Evolutionary conservation across 1,140 invertebrate species (phyloP).

Genomic region (Drosophila miranda): DNA sequence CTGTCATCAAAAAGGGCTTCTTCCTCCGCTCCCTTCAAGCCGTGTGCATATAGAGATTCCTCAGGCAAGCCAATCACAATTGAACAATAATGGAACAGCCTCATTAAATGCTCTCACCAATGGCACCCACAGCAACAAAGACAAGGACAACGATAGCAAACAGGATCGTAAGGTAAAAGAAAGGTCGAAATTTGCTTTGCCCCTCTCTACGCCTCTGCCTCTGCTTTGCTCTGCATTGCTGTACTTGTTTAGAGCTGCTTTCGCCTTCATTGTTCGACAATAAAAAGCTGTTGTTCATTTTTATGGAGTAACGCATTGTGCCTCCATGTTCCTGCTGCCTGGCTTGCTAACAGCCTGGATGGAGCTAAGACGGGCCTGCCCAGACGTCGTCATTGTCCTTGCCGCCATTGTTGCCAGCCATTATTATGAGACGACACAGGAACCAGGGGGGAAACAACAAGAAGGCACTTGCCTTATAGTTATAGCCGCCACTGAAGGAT

Average conservation of each 20-base stretch:
- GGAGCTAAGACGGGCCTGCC: constrained; percentile 10
- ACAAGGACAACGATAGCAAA: constrained; percentile 36
- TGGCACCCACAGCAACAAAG: constrained; percentile 44
- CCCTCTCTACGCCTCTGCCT: constrained; percentile 47
- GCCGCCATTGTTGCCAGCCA: constrained; percentile 36
- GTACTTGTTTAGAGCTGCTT: constrained; percentile 53
- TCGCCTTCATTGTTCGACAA: constrained; percentile 77
- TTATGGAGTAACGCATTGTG: constrained; percentile 76
- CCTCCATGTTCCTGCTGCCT: constrained; percentile 5
- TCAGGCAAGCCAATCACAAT: constrained; percentile 61
- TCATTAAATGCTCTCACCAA: constrained; percentile 75
- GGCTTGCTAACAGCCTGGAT: constrained; percentile 8
- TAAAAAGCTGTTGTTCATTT: constrained; percentile 80
- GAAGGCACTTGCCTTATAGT: constrained; percentile 37
- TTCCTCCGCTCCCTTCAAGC: neutral
- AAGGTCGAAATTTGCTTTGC: constrained; percentile 56
- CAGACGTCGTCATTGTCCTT: constrained; percentile 54
- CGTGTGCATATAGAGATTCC: constrained; percentile 62
- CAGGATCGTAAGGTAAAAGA: constrained; percentile 27
- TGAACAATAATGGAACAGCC: constrained; percentile 79
- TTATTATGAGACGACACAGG: constrained; percentile 35
- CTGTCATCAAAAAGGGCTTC: neutral
- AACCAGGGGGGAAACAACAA: constrained; percentile 44
- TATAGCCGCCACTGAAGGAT: constrained; percentile 8
- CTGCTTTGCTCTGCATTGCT: constrained; percentile 55